These are phyloP conservation scores for Rhaphigaster nebulosa DNA, from an alignment of 2,888 invertebrate species.

Conservation along the genomic window DNA sequence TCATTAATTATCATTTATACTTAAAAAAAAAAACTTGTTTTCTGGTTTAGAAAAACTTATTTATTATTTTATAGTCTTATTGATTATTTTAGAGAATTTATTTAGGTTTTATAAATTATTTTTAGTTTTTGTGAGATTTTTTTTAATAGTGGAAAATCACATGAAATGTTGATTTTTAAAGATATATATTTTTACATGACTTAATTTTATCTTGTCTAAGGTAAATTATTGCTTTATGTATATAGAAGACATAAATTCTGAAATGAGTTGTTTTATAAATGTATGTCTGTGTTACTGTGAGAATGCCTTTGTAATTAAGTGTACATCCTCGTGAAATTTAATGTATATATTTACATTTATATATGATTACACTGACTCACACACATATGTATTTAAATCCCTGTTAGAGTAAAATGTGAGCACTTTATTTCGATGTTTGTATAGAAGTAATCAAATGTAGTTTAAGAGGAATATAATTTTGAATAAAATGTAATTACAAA, in stretches of 20 bases:
- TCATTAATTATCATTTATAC: not conserved
- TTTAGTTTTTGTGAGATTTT: slow-evolving; percentile 9
- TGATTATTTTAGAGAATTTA: not conserved
- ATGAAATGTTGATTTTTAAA: slow-evolving; percentile 26
- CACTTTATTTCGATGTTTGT: slow-evolving; percentile 59
- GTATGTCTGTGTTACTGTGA: slow-evolving; percentile 49
- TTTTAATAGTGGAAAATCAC: not conserved
- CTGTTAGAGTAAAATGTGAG: slow-evolving; percentile 55
- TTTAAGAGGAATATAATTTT: slow-evolving; percentile 57
- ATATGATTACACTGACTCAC: slow-evolving; percentile 53
- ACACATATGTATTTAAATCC: slow-evolving; percentile 57
- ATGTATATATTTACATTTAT: slow-evolving; percentile 58
- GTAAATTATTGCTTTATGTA: slow-evolving; percentile 10
- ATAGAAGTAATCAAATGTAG: slow-evolving; percentile 60
- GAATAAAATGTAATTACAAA: slow-evolving; percentile 57
- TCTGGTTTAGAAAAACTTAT: not conserved
- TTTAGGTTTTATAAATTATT: slow-evolving; percentile 14
- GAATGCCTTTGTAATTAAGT: slow-evolving; percentile 54
- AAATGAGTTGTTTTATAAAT: slow-evolving; percentile 22
- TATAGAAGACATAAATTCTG: slow-evolving; percentile 53
- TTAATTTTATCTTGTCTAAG: not conserved
- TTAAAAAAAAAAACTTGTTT: not conserved
- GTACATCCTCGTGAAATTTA: slow-evolving; percentile 53
- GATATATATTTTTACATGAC: slow-evolving; percentile 23
- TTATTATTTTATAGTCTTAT: slow-evolving; percentile 18